Conservation (phyloP, 2,888 invertebrate species). For the Scaeva pyrastri region DNA sequence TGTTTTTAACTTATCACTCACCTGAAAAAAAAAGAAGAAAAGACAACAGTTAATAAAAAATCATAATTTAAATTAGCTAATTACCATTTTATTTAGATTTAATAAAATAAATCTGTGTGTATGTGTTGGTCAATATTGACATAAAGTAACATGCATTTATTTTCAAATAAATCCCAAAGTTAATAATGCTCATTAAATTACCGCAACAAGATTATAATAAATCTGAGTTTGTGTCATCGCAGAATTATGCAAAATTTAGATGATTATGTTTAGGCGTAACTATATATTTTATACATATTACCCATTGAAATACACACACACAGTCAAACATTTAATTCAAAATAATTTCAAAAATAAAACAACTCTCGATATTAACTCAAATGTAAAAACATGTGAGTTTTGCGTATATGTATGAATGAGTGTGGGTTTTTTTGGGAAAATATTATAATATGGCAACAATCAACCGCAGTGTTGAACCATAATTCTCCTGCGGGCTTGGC, state of each 20-base stretch:
- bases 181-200: conserved; percentile 7
- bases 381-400: not conserved
- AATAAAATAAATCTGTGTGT: not conserved
- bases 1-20: conserved; percentile 1
- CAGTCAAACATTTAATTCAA: not conserved
- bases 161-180: conserved; percentile 3
- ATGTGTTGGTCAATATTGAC: not conserved
- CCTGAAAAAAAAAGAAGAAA: not conserved
- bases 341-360: not conserved
- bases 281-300: not conserved
- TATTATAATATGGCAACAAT: conserved; percentile 11
- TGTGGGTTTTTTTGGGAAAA: not conserved
- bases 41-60: not conserved
- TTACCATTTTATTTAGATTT: not conserved
- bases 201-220: conserved; percentile 9
- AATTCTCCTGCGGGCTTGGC: conserved; percentile 20
- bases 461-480: conserved; percentile 23
- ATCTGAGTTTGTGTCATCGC: conserved; percentile 2
- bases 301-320: not conserved
- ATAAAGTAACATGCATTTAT: not conserved
- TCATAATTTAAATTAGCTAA: too few relatives aligned
- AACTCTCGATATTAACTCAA: not conserved
- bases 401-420: too few relatives aligned
- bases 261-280: not conserved
- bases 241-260: conserved; percentile 6